phyloP scores from a whole-genome alignment of 2,888 invertebrate species.

The Resseliella maxima region DNA sequence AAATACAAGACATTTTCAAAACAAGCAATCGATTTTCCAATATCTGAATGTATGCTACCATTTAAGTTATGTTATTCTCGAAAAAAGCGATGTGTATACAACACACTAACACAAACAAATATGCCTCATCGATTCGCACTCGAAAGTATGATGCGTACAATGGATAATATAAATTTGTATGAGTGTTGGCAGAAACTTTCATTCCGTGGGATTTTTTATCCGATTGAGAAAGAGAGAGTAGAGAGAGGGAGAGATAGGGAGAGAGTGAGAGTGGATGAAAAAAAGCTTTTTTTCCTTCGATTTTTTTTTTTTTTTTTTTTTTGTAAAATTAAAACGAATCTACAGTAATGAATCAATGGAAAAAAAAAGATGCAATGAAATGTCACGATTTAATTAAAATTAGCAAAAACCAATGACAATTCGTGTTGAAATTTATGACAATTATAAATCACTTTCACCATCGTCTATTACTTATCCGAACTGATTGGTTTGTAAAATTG shows the following conservation, averaged over 20 bases:
- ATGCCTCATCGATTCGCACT: background rate
- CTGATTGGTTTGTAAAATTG: too few species aligned
- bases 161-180: background rate
- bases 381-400: background rate
- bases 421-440: too few species aligned
- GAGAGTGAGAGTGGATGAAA: too few species aligned
- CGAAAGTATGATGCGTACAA: background rate
- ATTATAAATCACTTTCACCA: background rate
- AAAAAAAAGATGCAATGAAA: background rate
- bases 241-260: background rate
- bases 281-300: too few species aligned
- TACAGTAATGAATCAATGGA: background rate
- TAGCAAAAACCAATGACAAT: background rate
- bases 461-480: background rate
- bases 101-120: background rate
- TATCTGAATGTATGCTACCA: slow-evolving; percentile 11
- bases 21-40: slow-evolving; percentile 52
- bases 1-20: background rate
- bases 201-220: slow-evolving; percentile 16
- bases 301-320: too few species aligned
- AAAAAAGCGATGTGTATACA: background rate
- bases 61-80: background rate
- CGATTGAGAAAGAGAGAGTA: background rate
- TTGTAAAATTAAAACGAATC: background rate
- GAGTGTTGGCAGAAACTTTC: background rate